Evolutionary conservation across 2,888 invertebrate species (phyloP).

Genomic region (Calliscelio sp.): DNA sequence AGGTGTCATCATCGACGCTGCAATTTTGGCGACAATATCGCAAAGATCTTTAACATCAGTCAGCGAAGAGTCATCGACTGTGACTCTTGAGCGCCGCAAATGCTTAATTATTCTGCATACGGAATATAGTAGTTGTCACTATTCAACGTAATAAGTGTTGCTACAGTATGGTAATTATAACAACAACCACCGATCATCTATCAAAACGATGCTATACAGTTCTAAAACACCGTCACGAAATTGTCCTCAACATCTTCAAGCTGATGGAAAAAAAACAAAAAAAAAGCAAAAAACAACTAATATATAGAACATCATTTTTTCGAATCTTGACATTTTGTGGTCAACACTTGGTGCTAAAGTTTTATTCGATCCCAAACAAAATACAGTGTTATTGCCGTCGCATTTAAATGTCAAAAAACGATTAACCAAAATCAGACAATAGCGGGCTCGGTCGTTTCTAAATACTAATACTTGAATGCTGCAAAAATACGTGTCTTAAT

Average conservation of each 20-base stretch:
- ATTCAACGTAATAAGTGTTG: constrained; percentile 62
- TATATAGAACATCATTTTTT: neutral
- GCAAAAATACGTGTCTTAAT: constrained; percentile 60
- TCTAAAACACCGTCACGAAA: constrained; percentile 22
- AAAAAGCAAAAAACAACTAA: constrained; percentile 2
- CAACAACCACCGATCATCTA: constrained; percentile 47
- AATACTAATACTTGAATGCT: constrained; percentile 32
- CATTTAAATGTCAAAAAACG: constrained; percentile 48
- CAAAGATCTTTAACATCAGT: constrained; percentile 66
- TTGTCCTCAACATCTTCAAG: constrained; percentile 3
- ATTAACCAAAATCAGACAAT: constrained; percentile 67
- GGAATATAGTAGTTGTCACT: constrained; percentile 60
- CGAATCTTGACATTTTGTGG: constrained; percentile 31
- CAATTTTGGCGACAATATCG: constrained; percentile 54
- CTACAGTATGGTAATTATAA: constrained; percentile 58
- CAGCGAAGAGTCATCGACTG: constrained; percentile 55
- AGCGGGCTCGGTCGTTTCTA: constrained; percentile 52
- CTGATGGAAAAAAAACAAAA: neutral
- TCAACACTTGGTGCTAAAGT: constrained; percentile 43
- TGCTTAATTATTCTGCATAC: constrained; percentile 61
- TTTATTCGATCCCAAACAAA: constrained; percentile 38
- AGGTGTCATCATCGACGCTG: constrained; percentile 62
- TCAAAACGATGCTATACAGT: constrained; percentile 31
- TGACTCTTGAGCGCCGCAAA: constrained; percentile 50
- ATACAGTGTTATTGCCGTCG: constrained; percentile 35